Evolutionary conservation across 2,888 invertebrate species (phyloP).

Genomic region (Aphodius sticticus): DNA sequence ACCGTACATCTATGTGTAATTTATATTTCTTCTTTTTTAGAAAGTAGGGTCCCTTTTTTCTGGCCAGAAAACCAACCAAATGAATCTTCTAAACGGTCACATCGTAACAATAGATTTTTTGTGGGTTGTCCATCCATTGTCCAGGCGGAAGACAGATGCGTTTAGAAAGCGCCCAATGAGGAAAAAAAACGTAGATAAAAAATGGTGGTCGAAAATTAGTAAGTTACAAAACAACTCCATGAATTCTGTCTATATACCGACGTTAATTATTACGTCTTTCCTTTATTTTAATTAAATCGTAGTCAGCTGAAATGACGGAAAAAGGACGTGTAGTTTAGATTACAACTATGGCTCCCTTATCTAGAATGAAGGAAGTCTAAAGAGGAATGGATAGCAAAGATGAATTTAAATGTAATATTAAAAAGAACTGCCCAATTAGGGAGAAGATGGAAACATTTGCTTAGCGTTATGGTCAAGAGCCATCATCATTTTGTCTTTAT

Average conservation of each 20-base stretch:
- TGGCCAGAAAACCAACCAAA: not conserved
- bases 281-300: not conserved
- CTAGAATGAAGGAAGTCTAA: not conserved
- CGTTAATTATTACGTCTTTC: not conserved
- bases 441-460: not conserved
- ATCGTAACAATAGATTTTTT: not conserved
- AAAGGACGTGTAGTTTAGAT: not conserved
- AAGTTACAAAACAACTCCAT: not conserved
- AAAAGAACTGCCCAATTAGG: not conserved
- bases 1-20: no score
- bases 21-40: not conserved
- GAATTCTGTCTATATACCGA: not conserved
- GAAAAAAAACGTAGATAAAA: not conserved
- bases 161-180: not conserved
- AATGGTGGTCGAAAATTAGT: not conserved
- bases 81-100: not conserved
- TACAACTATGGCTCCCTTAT: not conserved
- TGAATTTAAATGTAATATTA: not conserved
- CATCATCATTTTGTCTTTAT: slow-evolving; percentile 4
- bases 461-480: not conserved
- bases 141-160: not conserved
- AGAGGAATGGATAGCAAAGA: not conserved
- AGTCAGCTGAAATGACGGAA: not conserved
- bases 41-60: not conserved
- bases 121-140: not conserved